Percentiles rank a stretch among this genome's conserved stretches.
Conservation (phyloP, 2,113 vertebrate genomes). For the Zosterops pallidus region DNA sequence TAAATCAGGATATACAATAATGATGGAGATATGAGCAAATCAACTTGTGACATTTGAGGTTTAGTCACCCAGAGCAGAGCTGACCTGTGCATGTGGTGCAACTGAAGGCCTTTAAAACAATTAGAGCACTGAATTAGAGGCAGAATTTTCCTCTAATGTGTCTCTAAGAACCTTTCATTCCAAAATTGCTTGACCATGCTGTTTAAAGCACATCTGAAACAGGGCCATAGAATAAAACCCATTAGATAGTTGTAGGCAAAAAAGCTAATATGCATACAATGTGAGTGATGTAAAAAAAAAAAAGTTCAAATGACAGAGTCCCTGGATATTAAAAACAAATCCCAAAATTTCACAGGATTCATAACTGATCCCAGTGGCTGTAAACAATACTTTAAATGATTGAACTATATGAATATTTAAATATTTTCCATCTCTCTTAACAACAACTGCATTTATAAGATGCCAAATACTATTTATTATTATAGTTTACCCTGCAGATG, state of each 20-base stretch:
- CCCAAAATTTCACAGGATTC: background rate
- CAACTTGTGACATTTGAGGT: background rate
- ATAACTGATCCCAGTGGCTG: background rate
- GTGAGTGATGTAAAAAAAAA: background rate
- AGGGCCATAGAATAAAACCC: background rate
- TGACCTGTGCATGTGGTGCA: rapidly evolving
- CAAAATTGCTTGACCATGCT: background rate
- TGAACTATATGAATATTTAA: background rate
- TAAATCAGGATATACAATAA: background rate
- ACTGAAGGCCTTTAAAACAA: background rate
- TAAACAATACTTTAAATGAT: background rate
- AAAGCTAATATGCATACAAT: background rate
- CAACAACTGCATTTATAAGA: background rate
- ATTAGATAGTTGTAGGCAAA: background rate
- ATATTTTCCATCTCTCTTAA: background rate
- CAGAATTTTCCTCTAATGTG: background rate
- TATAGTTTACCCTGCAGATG: background rate
- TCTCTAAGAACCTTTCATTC: background rate
- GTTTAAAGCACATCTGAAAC: background rate
- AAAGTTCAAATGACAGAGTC: background rate
- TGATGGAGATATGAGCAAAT: background rate
- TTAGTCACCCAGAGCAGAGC: background rate
- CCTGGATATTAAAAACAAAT: background rate
- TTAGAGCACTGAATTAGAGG: background rate
- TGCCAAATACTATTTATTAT: background rate